Conservation (phyloP, 2,113 vertebrate species). For the Meriones unguiculatus region DNA sequence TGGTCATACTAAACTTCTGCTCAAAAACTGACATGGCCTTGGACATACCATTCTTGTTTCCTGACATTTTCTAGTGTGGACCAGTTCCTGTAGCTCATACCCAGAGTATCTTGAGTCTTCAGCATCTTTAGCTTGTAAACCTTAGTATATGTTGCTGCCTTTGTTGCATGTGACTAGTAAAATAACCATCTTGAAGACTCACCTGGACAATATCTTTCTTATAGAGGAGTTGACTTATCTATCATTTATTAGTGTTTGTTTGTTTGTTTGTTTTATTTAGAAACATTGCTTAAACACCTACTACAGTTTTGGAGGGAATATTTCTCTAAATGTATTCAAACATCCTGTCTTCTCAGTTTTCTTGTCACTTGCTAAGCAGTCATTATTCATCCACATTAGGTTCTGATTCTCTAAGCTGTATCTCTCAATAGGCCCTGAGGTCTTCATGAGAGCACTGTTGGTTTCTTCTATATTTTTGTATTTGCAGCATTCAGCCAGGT, state of each 20-base stretch:
- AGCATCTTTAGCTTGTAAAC: accelerated
- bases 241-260: background rate
- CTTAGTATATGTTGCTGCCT: background rate
- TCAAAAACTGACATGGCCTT: background rate
- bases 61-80: background rate
- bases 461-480: conserved; percentile 25
- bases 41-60: background rate
- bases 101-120: background rate
- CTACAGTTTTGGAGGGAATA: background rate
- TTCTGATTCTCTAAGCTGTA: background rate
- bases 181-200: background rate
- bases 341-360: background rate
- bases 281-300: background rate
- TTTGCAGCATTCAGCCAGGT: background rate
- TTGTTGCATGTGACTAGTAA: background rate
- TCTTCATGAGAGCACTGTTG: background rate
- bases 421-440: background rate
- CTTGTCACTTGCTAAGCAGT: background rate
- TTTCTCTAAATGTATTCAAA: background rate
- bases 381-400: background rate
- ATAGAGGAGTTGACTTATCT: background rate
- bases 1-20: background rate
- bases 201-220: background rate
- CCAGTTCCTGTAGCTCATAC: background rate
- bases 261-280: background rate